phyloP scores from a whole-genome alignment of 92 coral and sea anemone species.

The Palythoa caribaeorum region DNA sequence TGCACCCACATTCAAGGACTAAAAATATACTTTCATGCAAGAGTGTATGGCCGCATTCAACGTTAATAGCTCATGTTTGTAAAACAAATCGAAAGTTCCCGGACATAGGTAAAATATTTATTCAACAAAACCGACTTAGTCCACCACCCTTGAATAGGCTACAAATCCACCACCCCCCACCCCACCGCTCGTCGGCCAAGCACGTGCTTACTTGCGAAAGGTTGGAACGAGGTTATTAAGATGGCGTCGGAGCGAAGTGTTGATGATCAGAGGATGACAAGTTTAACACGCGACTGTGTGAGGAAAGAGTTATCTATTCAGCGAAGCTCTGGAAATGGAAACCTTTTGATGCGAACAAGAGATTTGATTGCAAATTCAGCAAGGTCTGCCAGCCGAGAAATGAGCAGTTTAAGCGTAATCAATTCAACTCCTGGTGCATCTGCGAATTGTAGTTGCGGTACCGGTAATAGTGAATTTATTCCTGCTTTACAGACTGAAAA shows the following conservation, averaged over 20 bases:
- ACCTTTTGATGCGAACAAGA: conserved; percentile 50
- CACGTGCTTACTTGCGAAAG: conserved; percentile 1
- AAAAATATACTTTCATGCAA: too few species aligned
- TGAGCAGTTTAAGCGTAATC: conserved; percentile 24
- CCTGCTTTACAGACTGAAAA: neutral
- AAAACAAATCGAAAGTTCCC: conserved; percentile 1
- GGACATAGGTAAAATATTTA: too few species aligned
- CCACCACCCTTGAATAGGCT: conserved; percentile 9
- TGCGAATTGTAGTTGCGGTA: conserved; percentile 12
- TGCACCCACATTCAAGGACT: neutral
- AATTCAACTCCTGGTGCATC: conserved; percentile 16
- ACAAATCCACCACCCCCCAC: neutral
- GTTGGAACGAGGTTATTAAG: neutral
- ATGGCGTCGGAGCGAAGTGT: conserved; percentile 27
- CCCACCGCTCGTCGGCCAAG: neutral
- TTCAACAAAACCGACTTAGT: conserved; percentile 10
- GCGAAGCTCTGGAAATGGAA: conserved; percentile 43
- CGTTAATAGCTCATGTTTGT: neutral
- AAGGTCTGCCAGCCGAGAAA: conserved; percentile 57
- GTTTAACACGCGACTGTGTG: neutral
- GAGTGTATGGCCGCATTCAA: neutral
- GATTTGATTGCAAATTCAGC: conserved; percentile 62
- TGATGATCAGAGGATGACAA: conserved; percentile 21
- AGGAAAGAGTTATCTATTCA: conserved; percentile 19
- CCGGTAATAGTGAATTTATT: conserved; percentile 5